Evolutionary conservation across 2,113 vertebrate genomes (phyloP), one percentile per base, ranked within the genome.

Genomic region (Orientallactaga bullata): DNA sequence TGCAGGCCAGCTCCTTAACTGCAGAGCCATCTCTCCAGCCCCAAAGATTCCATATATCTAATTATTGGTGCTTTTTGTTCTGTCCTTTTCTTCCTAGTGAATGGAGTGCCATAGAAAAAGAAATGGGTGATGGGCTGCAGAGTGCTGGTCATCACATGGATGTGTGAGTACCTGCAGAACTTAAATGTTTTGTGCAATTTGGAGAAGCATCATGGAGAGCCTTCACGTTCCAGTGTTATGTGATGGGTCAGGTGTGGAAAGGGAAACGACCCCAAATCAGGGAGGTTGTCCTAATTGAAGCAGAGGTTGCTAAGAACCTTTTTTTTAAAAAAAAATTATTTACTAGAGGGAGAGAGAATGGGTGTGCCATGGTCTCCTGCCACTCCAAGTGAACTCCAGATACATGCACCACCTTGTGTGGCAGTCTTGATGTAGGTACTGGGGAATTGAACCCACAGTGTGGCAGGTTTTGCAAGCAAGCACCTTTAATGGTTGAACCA

Each of bases 141-240:
- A 99, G 99, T 95, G 99, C 99, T 26, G 99, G 99, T 37, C 99
- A 99, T 97, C 99, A 99, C 93, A 99, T 99, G 99, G 99, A 99
- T 68, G 99, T 99, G 99, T 99, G 97, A 99, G 99, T 99, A 95
- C 73, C 37, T 18, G 17, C 47, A 60, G 42, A 20, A 24, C 32
- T 2, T 15, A 66, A 72, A 65, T n/a, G n/a, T n/a, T 55, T 18
- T 26, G 7, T 28, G 18, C 39, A 15, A 16, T 78, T 68, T 95
- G 61, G 90, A 71, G 26, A 80, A 85, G 42, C 42, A 26, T 0
- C 55, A 16, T 55, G 17, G 71, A 79, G 42, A 61, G 18, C 47
- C 13, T 7, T 39, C 37, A 23, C 5, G 7, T 71, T 81, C 30
- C 71, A 8, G 42, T 89, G 26, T 66, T 39, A 55, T 35, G 24